Base-by-base conservation (phyloP, 2,888 invertebrate species). In the Pharmacophagus antenor region DNA sequence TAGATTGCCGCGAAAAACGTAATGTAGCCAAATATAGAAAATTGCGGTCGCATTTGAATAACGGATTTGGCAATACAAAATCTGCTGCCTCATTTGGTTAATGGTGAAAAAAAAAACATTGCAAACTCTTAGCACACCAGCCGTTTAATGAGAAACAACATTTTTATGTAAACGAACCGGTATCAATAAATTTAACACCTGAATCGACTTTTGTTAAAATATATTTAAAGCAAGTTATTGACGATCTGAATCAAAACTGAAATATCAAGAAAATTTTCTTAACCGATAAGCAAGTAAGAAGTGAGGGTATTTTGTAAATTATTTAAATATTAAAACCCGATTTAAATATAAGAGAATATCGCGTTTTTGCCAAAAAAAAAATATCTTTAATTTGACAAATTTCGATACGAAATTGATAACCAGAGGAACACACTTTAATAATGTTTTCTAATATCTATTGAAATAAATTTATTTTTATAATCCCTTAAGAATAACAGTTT, bases 31-130 rank as follows among this genome's bases (percentile, higher is more conserved):
- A 77, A 76, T 82, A 76, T 52, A 76, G 82, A 59, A 51, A 60
- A 66, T 66, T 66, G 71, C 68, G 65, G 61, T 64, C 63, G 67
- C 72, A 80, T 84, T 84, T 82, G 74, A 79, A 80, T 81, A 70
- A 76, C 76, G 65, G 74, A 77, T 83, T 78, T 80, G 83, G 81
- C 69, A 69, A 70, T 71, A 72, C 67, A 73, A 72, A 73, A 76
- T 79, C 78, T 72, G 73, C 72, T 68, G 25, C 70, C 67, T 77
- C 73, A 69, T 69, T 67, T 67, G 61, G 61, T 61, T 63, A 65
- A 66, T 68, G 49, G 37, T 37, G 21, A 18, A 21, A 23, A 49
- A 54, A 54, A 54, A 59, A 15, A 17, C 5, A 27, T 22, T 17
- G n/a, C 22, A 8, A 5, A 31, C 44, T 44, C 15, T 52, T 20